Evolutionary conservation across 2,888 invertebrate species (phyloP), one percentile per base, ranked within the genome.

Genomic region (Malacosoma neustria): DNA sequence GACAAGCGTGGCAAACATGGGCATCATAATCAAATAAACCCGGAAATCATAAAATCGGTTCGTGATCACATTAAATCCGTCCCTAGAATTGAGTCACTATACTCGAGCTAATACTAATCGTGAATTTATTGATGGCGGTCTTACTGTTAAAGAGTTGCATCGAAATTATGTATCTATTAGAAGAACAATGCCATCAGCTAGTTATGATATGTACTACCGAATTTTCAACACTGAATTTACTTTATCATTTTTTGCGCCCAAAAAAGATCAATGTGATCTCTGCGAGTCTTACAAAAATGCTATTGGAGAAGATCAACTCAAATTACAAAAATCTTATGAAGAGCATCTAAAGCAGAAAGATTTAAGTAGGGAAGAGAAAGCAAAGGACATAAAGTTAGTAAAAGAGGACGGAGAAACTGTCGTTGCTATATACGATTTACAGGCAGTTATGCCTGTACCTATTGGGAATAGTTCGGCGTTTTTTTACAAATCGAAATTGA

Each of bases 1-100:
- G 36, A 32, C 22, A n/a, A n/a, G n/a, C n/a, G n/a, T n/a, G 38
- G 33, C 2, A 33, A 11, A 7, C 7, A 38, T n/a, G 11, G 11
- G 4, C 29, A 32, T 14, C 39, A 36, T 29, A 29, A 22, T 32
- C 33, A 11, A 22, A 14, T 40, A 13, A 14, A 29, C 12, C 14
- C 6, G 7, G 29, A 11, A 34, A 34, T 40, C 11, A 40, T 34
- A 32, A 32, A 34, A 29, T 11, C 14, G 7, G 31, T 39, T n/a
- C 33, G 32, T 7, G 31, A 30, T 11, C 34, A 34, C 29, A 39
- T 39, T 34, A 36, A 39, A 13, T 7, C 12, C 3, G 36, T 39
- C 30, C 39, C 39, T 7, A 33, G n/a, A 15, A 39, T 39, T 12
- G 39, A 36, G 29, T 34, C 35, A 39, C 29, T 39, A 39, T 12